phyloP scores from a whole-genome alignment of 2,113 vertebrate species.

The Ammospiza caudacuta region DNA sequence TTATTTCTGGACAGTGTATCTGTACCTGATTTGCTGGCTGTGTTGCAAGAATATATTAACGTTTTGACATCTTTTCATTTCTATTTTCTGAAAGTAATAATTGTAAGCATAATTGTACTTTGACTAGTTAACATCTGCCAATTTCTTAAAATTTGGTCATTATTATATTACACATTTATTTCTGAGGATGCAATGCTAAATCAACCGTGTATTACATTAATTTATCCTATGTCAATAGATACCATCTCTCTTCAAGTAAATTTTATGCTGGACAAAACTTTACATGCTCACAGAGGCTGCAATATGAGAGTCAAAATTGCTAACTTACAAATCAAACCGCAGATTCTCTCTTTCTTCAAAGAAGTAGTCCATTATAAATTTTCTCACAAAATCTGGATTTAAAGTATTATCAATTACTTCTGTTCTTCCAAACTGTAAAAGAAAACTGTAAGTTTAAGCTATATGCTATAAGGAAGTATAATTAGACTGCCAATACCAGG shows the following conservation, averaged over 20 bases:
- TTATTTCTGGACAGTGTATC: neutral
- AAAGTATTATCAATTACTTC: conserved; percentile 98
- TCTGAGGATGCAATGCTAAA: neutral
- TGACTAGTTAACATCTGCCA: neutral
- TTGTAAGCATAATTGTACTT: neutral
- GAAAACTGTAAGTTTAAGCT: conserved; percentile 2
- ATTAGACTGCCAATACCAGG: neutral
- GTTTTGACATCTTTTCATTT: neutral
- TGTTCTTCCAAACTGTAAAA: conserved; percentile 91
- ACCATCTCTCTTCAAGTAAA: neutral
- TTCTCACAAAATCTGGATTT: conserved; percentile 97
- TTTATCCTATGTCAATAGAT: neutral
- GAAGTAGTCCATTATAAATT: conserved; percentile 98
- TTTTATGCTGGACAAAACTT: neutral
- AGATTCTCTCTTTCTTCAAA: conserved; percentile 98
- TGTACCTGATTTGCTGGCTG: neutral
- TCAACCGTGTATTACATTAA: neutral
- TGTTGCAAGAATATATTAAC: neutral
- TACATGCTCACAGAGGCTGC: neutral
- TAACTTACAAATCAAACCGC: conserved; percentile 95
- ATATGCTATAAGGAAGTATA: neutral
- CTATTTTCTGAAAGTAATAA: neutral
- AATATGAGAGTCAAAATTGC: neutral
- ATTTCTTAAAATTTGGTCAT: neutral
- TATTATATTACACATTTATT: neutral